phyloP scores from a whole-genome alignment of 2,888 invertebrate species.

The Acanthoscelides obtectus region DNA sequence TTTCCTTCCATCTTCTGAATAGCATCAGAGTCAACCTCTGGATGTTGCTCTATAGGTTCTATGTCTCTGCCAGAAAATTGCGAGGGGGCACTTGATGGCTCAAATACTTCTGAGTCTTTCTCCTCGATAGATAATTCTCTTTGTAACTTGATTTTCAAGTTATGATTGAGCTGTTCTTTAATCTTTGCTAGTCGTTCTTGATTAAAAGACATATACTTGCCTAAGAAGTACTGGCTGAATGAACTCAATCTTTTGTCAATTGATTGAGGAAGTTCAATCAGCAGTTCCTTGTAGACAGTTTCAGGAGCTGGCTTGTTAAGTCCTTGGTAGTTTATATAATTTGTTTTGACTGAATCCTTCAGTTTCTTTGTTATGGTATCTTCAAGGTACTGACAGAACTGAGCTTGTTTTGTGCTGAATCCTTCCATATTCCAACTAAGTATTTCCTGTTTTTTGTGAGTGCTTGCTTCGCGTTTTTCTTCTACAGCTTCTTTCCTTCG shows the following conservation, averaged over 20 bases:
- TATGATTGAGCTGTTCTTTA: conserved; percentile 6
- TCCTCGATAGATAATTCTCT: conserved; percentile 8
- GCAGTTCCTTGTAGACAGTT: background rate
- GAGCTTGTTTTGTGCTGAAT: background rate
- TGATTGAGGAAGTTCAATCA: background rate
- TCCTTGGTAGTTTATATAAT: background rate
- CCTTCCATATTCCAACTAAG: conserved; percentile 2
- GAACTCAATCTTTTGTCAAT: background rate
- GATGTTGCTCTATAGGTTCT: background rate
- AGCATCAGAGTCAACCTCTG: background rate
- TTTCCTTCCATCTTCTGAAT: background rate
- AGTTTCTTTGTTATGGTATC: conserved; percentile 1
- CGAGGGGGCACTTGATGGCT: background rate
- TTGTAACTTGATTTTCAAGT: conserved; percentile 11
- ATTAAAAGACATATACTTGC: background rate
- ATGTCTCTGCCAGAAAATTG: background rate
- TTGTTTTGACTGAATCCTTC: background rate
- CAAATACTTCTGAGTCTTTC: background rate
- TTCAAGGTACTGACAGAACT: background rate
- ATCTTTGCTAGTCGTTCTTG: background rate
- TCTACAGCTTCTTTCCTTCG: background rate
- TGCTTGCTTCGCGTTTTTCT: background rate
- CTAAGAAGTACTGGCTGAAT: background rate
- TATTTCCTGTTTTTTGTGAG: background rate
- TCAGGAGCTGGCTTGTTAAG: background rate